phyloP scores from a whole-genome alignment of 2,113 vertebrate genomes.

The Condylura cristata region DNA sequence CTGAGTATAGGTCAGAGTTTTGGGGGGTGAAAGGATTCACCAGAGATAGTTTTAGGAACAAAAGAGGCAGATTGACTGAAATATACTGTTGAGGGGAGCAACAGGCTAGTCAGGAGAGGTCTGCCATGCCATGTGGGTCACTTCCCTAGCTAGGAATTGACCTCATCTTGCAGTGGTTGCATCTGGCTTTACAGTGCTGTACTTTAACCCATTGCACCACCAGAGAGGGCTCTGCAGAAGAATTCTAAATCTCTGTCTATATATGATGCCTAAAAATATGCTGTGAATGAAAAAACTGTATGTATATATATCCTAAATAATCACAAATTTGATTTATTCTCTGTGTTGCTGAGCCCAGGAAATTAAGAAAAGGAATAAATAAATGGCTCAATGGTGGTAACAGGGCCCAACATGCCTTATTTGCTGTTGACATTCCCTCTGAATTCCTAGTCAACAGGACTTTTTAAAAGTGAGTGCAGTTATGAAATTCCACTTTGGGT shows the following conservation, averaged over 20 bases:
- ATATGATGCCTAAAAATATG: not conserved
- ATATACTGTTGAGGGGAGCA: no score
- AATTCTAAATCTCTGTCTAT: not conserved
- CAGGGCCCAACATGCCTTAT: not conserved
- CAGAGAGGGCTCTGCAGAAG: no score
- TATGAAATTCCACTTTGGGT: not conserved
- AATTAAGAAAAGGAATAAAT: slow-evolving; percentile 27
- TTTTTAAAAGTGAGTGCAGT: not conserved
- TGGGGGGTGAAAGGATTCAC: no score
- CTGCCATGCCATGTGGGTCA: no score
- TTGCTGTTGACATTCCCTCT: not conserved
- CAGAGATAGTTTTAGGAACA: no score
- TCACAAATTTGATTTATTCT: not conserved
- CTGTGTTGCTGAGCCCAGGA: not conserved
- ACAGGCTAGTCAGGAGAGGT: no score
- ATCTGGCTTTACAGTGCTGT: no score
- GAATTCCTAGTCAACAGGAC: not conserved
- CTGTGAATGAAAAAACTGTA: not conserved
- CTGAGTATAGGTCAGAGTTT: no score
- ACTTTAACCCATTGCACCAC: no score
- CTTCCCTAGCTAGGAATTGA: no score
- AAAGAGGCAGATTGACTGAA: no score
- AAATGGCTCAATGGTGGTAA: not conserved
- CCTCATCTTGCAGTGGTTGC: no score
- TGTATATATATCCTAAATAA: not conserved